Evolutionary conservation across 2,888 invertebrate species (phyloP), one percentile per base, ranked within the genome.

Genomic region (Eudasyphora cyanicolor): DNA sequence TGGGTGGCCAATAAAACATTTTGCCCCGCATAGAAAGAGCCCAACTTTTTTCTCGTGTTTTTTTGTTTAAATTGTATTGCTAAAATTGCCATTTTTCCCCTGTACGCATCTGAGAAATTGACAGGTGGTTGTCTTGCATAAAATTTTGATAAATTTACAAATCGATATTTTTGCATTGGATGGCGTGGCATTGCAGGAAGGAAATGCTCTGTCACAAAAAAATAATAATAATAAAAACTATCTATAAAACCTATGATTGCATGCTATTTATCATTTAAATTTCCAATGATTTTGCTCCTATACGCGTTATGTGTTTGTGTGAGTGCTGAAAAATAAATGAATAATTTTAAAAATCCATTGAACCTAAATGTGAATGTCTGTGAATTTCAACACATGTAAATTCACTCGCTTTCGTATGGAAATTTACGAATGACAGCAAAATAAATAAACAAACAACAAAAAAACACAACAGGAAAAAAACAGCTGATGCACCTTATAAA

Each of bases 381-480:
- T 86, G 89, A 87, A 85, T 45, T 78, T 81, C 73, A 74, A 60
- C 82, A 84, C 82, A 74, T 82, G 84, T 86, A 87, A 86, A 86
- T 88, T 88, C 87, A 86, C 87, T 87, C 87, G 17, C 24, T 12
- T 51, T 17, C 10, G 6, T 2, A 19, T 51, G 70, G 32, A 27
- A 80, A 57, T 51, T 45, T n/a, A 0, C 17, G 64, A 45, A n/a
- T 49, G 38, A 29, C 62, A 87, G 88, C 57, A 2, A 89, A 89
- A 89, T 88, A 89, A 89, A 89, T 89, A 89, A 86, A 87, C 87
- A 84, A 88, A 14, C 5, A 21, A 3, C 27, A 89, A 89, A 89
- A 89, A 87, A 89, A 82, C 84, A 81, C 86, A 71, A 85, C 87
- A 84, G 85, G 54, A 85, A 27, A 24, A 42, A 29, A 49, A 76